Evolutionary conservation across 2,113 vertebrate species (phyloP).

Genomic region (Calidris pygmaea): DNA sequence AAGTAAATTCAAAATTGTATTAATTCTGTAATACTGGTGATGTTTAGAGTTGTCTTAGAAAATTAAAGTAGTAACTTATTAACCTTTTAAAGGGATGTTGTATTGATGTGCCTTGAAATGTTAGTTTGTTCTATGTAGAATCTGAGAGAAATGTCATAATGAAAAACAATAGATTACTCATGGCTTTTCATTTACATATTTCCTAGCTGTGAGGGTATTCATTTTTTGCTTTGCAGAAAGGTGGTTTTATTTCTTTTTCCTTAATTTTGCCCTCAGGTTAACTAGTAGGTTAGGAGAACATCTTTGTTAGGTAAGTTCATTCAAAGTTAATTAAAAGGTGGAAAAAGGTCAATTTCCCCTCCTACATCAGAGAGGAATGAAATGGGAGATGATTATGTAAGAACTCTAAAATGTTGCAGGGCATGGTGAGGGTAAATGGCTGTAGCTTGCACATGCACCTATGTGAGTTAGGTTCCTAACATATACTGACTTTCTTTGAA

Average conservation of each 20-base stretch:
- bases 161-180: background rate
- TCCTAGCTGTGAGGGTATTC: background rate
- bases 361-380: background rate
- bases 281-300: background rate
- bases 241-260: background rate
- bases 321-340: background rate
- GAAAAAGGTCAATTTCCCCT: background rate
- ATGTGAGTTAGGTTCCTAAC: background rate
- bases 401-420: background rate
- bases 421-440: background rate
- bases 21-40: background rate
- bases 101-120: background rate
- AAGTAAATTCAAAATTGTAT: background rate
- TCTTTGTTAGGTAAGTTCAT: background rate
- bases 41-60: background rate
- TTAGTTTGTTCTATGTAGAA: background rate
- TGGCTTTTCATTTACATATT: background rate
- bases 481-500: background rate
- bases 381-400: background rate
- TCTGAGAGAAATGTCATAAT: background rate
- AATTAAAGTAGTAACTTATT: background rate
- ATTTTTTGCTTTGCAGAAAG: background rate
- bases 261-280: background rate
- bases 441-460: background rate
- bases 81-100: background rate